These are phyloP conservation scores for Chymomyza caudatula DNA, from an alignment of 2,888 invertebrate genomes.

Conservation along the genomic window DNA sequence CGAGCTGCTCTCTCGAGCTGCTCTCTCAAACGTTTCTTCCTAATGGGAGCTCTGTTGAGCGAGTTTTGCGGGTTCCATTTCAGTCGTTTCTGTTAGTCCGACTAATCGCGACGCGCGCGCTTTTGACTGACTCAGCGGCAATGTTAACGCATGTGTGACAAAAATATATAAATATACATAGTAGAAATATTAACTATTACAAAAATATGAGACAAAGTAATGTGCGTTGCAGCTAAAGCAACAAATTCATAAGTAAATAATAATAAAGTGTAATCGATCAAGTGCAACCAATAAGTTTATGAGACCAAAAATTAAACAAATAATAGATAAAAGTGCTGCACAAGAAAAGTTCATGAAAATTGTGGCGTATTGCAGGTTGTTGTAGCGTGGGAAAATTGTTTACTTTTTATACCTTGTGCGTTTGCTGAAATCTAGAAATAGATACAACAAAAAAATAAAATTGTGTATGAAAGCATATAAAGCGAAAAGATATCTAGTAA, in stretches of 20 bases:
- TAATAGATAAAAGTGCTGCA: constrained; percentile 25
- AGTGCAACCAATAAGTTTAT: constrained; percentile 13
- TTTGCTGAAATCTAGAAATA: neutral
- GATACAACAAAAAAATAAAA: neutral
- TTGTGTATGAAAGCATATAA: neutral
- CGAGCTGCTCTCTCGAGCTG: constrained; percentile 9
- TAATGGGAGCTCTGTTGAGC: neutral
- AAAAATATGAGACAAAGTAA: neutral
- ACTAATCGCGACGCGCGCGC: constrained; percentile 33
- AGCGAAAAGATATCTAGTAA: neutral
- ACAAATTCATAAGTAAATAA: constrained; percentile 10
- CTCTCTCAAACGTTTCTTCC: constrained; percentile 23
- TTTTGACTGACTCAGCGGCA: neutral
- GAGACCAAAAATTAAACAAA: constrained; percentile 15
- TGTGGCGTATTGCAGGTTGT: constrained; percentile 33
- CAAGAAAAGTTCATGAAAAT: constrained; percentile 49
- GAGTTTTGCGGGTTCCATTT: constrained; percentile 36
- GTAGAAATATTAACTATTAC: neutral
- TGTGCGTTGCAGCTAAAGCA: neutral
- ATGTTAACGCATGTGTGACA: neutral
- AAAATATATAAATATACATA: neutral
- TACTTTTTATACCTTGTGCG: constrained; percentile 15
- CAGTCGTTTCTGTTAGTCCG: constrained; percentile 56
- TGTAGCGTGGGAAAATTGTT: constrained; percentile 64
- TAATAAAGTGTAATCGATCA: constrained; percentile 13